A percentile compares a stretch with the other conserved stretches of the same genome.
Conservation (phyloP, 2,888 invertebrate genomes). For the Eretmocerus hayati region DNA sequence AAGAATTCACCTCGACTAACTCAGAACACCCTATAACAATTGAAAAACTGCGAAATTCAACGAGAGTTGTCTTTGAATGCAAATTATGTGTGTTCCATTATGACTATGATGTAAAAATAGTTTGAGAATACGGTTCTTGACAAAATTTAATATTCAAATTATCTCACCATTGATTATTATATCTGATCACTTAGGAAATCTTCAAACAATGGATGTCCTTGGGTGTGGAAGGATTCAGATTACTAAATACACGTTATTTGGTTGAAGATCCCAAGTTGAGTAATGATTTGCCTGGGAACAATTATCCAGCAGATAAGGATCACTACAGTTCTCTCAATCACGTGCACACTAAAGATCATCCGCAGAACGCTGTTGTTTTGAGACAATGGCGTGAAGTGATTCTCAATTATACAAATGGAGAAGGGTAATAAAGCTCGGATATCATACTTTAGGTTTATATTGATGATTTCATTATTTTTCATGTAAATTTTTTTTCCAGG, state of each 20-base stretch:
- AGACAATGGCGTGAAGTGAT: conserved; percentile 59
- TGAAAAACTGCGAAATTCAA: too few species aligned
- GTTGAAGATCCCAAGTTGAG: conserved; percentile 54
- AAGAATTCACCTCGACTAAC: too few species aligned
- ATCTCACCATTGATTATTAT: background rate
- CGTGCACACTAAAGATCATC: conserved; percentile 58
- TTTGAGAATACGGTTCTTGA: background rate
- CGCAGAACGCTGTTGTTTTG: conserved; percentile 55
- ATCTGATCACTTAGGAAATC: conserved; percentile 47
- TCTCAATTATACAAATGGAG: conserved; percentile 50
- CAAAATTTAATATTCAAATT: background rate
- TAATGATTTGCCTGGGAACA: conserved; percentile 44
- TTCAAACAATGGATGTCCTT: conserved; percentile 64
- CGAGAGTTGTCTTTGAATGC: too few species aligned
- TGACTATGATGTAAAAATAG: too few species aligned
- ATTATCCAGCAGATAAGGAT: conserved; percentile 34
- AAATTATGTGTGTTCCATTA: too few species aligned
- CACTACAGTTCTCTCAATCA: conserved; percentile 63
- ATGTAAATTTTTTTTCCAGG: conserved; percentile 27
- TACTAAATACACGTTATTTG: conserved; percentile 61
- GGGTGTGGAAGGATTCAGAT: conserved; percentile 77
- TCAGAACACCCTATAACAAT: too few species aligned
- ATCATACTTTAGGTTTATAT: too few species aligned
- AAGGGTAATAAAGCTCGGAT: conserved; percentile 44
- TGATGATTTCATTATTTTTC: conserved; percentile 4